Conservation (phyloP, 1,140 invertebrate genomes). For the Halictus rubicundus region DNA sequence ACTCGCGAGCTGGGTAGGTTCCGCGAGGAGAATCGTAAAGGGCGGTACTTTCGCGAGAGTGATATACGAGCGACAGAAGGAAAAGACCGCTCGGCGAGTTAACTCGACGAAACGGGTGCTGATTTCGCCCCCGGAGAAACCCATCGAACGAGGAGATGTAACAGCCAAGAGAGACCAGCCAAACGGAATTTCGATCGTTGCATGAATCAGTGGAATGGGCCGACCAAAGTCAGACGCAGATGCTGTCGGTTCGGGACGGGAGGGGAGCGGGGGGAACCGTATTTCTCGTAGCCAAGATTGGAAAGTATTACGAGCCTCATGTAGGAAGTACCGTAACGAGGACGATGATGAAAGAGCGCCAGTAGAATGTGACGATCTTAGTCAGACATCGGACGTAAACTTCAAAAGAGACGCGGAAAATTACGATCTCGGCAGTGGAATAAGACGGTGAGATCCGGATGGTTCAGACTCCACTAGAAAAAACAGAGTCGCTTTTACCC, state of each 20-base stretch:
- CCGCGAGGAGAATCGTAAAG: not conserved
- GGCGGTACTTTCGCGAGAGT: not conserved
- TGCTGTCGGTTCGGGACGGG: too few species aligned
- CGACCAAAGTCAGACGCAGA: not conserved
- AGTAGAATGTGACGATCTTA: not conserved
- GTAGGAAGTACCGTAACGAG: too few species aligned
- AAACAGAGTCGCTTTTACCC: too few species aligned
- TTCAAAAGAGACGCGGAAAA: too few species aligned
- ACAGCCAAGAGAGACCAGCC: not conserved
- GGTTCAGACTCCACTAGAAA: too few species aligned
- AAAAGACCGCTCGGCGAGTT: not conserved
- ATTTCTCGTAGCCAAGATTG: too few species aligned
- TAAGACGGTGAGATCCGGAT: too few species aligned
- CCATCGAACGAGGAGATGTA: not conserved
- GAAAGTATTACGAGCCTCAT: too few species aligned
- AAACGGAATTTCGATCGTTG: not conserved
- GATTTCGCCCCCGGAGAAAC: not conserved
- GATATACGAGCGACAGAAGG: conserved; percentile 23
- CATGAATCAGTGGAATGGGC: not conserved
- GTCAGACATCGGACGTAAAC: not conserved
- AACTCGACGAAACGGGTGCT: not conserved
- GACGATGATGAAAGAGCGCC: not conserved
- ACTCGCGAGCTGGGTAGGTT: not conserved
- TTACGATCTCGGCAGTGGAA: too few species aligned
- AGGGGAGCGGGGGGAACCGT: too few species aligned